These are phyloP conservation scores for Chiroxiphia lanceolata DNA, from an alignment of 2,797 vertebrate genomes.

Conservation along the genomic window DNA sequence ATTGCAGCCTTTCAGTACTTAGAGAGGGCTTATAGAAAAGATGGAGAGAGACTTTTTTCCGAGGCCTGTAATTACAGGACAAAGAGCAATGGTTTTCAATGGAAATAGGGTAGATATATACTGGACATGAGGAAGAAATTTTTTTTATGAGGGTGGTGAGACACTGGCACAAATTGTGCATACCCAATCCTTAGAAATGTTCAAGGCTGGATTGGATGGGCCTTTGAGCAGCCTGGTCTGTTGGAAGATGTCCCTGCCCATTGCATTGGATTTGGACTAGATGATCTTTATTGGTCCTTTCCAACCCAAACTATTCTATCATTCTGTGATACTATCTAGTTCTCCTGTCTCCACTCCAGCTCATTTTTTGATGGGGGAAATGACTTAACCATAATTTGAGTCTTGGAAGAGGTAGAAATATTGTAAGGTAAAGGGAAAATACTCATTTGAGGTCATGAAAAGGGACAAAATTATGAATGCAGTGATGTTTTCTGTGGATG, in stretches of 20 bases:
- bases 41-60: neutral
- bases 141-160: neutral
- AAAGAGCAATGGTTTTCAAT: neutral
- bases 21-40: neutral
- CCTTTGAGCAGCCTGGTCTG: neutral
- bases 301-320: neutral
- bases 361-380: neutral
- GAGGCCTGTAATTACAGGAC: neutral
- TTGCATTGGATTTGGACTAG: neutral
- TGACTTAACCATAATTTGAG: neutral
- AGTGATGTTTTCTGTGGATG: neutral
- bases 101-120: neutral
- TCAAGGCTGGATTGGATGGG: neutral
- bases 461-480: neutral
- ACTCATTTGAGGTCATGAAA: neutral
- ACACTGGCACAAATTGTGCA: neutral
- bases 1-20: neutral
- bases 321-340: neutral
- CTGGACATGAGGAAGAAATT: neutral
- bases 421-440: neutral
- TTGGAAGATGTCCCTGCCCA: rapidly evolving
- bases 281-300: neutral
- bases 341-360: neutral
- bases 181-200: neutral
- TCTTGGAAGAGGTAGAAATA: neutral